Percentiles rank a stretch among this genome's conserved stretches.
Conservation (phyloP, 2,797 vertebrate species). For the Dipus sagitta region DNA sequence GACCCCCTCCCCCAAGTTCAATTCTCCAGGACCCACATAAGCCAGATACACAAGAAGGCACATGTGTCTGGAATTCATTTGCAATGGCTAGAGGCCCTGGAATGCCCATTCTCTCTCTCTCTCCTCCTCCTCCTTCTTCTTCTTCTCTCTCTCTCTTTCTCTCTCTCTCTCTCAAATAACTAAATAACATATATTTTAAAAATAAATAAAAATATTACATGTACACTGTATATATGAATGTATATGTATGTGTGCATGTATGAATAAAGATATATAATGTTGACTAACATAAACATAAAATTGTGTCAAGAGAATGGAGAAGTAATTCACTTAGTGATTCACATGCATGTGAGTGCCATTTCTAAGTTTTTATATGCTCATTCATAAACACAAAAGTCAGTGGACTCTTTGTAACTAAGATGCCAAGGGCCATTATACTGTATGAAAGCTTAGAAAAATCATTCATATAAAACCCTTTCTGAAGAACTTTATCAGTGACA, state of each 20-base stretch:
- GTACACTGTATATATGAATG: background rate
- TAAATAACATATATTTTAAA: too few relatives aligned
- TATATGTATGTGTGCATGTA: background rate
- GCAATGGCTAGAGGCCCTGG: too few relatives aligned
- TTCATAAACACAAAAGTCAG: background rate
- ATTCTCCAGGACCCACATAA: too few relatives aligned
- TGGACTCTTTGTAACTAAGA: background rate
- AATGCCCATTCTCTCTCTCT: too few relatives aligned
- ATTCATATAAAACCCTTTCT: background rate
- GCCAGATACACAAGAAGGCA: too few relatives aligned
- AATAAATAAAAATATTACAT: conserved; percentile 14
- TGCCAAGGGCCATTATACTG: background rate
- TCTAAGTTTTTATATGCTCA: background rate
- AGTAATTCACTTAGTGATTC: background rate
- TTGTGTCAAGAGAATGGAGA: background rate
- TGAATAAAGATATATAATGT: background rate
- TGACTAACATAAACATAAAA: background rate
- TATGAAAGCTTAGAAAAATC: background rate
- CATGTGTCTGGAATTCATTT: too few relatives aligned
- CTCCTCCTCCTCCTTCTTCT: too few relatives aligned
- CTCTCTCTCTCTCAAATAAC: too few relatives aligned
- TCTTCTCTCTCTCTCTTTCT: too few relatives aligned
- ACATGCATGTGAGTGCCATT: background rate
- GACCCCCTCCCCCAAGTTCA: too few relatives aligned
- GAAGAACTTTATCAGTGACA: background rate